Evolutionary conservation across 2,888 invertebrate genomes (phyloP).

Genomic region (Meghimatium bilineatum): DNA sequence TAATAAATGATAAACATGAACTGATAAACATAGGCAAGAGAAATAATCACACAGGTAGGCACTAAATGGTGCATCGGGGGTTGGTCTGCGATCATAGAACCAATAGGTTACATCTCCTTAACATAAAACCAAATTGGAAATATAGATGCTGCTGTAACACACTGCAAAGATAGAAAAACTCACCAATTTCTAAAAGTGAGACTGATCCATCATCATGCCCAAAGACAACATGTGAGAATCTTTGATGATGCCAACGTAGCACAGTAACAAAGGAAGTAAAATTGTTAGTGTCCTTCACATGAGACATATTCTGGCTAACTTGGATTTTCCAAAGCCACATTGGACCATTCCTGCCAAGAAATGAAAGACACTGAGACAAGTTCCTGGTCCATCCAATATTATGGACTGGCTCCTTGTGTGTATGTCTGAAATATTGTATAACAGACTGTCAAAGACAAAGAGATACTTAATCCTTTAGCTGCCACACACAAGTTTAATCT

Average conservation of each 20-base stretch:
- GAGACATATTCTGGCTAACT: slow-evolving; percentile 46
- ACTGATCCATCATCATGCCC: slow-evolving; percentile 77
- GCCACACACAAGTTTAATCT: too few species aligned
- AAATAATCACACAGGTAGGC: too few species aligned
- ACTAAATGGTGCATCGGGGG: too few species aligned
- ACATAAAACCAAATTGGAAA: too few species aligned
- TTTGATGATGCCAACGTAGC: slow-evolving; percentile 74
- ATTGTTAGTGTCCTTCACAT: slow-evolving; percentile 65
- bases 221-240: slow-evolving; percentile 71
- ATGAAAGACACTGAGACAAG: slow-evolving; percentile 66
- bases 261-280: slow-evolving; percentile 67
- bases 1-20: too few species aligned
- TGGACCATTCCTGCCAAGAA: slow-evolving; percentile 70
- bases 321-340: slow-evolving; percentile 73
- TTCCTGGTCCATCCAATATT: slow-evolving; percentile 75
- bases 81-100: too few species aligned
- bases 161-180: slow-evolving; percentile 37
- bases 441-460: too few species aligned
- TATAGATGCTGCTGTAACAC: too few species aligned
- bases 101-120: too few species aligned
- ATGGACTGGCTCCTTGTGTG: slow-evolving; percentile 62
- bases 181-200: slow-evolving; percentile 73
- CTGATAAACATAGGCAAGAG: too few species aligned
- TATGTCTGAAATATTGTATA: slow-evolving; percentile 62
- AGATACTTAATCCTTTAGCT: too few species aligned